phyloP scores from a whole-genome alignment of 2,888 invertebrate species.

The Thera britannica region DNA sequence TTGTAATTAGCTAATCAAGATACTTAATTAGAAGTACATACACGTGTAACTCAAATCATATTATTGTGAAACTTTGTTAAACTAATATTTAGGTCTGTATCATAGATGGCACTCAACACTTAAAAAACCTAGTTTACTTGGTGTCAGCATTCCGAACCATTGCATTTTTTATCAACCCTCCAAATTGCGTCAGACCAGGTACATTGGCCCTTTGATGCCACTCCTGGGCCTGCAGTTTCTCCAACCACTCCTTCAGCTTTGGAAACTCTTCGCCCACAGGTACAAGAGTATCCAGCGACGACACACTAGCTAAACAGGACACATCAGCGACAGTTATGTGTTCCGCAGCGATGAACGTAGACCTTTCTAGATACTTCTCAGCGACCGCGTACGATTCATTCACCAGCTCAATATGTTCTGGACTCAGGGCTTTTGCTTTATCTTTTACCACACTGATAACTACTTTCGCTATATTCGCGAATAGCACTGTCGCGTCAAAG shows the following conservation, averaged over 20 bases:
- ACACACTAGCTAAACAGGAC: conserved; percentile 50
- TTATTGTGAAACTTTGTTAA: no score
- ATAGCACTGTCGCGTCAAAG: conserved; percentile 51
- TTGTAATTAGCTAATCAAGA: no score
- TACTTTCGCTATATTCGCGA: conserved; percentile 40
- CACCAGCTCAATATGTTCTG: conserved; percentile 40
- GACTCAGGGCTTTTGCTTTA: conserved; percentile 36
- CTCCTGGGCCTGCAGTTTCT: conserved; percentile 44
- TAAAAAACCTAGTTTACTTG: neutral
- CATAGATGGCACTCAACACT: neutral
- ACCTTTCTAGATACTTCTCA: conserved; percentile 54
- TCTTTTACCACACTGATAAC: conserved; percentile 31
- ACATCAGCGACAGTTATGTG: conserved; percentile 58
- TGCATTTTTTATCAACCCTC: conserved; percentile 24
- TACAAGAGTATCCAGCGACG: conserved; percentile 46
- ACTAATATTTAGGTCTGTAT: no score
- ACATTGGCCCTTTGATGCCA: conserved; percentile 55
- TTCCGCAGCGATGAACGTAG: conserved; percentile 48
- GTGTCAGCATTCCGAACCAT: conserved; percentile 13
- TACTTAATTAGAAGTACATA: no score
- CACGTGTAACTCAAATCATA: no score
- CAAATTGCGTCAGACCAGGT: conserved; percentile 46
- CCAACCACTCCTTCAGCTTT: conserved; percentile 50
- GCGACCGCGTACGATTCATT: conserved; percentile 52
- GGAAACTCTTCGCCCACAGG: conserved; percentile 49